Conservation (phyloP, 2,113 vertebrate species). For the Echinops telfairi region DNA sequence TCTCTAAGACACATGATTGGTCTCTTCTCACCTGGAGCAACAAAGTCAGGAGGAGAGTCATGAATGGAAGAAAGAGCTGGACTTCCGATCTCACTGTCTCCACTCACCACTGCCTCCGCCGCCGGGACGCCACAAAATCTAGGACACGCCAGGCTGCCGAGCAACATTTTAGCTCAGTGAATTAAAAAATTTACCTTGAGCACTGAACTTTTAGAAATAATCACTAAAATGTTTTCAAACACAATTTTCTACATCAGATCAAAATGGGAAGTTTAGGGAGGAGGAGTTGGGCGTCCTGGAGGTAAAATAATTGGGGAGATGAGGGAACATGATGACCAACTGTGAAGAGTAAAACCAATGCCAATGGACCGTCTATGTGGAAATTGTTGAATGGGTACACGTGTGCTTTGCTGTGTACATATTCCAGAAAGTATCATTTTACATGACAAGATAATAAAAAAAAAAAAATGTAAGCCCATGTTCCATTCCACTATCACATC, state of each 20-base stretch:
- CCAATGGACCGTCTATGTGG: neutral
- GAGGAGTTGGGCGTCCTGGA: neutral
- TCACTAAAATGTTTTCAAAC: neutral
- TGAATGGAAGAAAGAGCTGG: too few relatives aligned
- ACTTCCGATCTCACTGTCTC: too few relatives aligned
- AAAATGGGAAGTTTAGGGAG: neutral
- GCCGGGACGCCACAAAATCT: too few relatives aligned
- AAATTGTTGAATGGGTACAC: neutral
- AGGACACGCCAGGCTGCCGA: too few relatives aligned
- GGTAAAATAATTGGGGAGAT: neutral
- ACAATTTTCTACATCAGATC: neutral
- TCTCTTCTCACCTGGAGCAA: too few relatives aligned
- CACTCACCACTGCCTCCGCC: too few relatives aligned
- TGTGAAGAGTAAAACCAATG: neutral
- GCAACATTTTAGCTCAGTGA: neutral
- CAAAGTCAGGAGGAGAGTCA: too few relatives aligned
- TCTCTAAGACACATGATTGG: too few relatives aligned
- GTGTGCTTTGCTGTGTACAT: neutral
- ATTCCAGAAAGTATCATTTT: neutral
- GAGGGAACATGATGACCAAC: neutral
- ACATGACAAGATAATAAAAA: neutral
- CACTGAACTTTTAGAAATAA: neutral
- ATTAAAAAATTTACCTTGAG: neutral
- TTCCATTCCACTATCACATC: conserved; percentile 68
- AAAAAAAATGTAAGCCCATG: conserved; percentile 66